Evolutionary conservation across 2,888 invertebrate genomes (phyloP), one percentile per base, ranked within the genome.

Genomic region (Melitaea athalia): DNA sequence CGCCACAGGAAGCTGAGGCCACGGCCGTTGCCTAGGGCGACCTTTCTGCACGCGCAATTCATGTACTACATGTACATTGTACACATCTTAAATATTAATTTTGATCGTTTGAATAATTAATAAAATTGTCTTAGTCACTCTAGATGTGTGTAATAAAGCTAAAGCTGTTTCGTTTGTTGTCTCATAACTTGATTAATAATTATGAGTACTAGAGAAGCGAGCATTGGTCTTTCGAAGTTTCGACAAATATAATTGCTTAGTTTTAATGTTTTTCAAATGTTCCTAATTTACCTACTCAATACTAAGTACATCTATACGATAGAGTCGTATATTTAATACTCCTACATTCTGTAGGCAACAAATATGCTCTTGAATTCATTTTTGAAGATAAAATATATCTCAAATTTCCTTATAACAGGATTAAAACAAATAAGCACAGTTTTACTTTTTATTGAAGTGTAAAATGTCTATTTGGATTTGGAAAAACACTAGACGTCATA

Each of bases 1-100:
- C 67, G 67, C 78, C 85, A 83, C 87, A 89, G 89, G 89, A 89
- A 87, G 79, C 85, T 81, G 83, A 82, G 83, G 86, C 82, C 85
- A 82, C 82, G 81, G 80, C 79, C 84, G 78, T 77, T 77, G 79
- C 79, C 76, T 88, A 87, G 85, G 88, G 88, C 88, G 86, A 85
- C 88, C 81, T 81, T 82, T 73, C 75, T 80, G 72, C 69, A 63
- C 64, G 67, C 70, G 72, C 67, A 70, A 74, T 69, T 67, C 67
- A 67, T 71, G 68, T 38, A 63, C 59, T 68, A 69, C 68, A 67
- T 60, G 24, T 24, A 63, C 63, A 50, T 45, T 60, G 24, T 24
- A 63, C 63, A 50, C 50, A 69, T 43, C 57, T 59, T 5, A 31
- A 55, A 33, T 55, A 55, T 33, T 12, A 33, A 55, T 31, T 33